Evolutionary conservation across 2,888 invertebrate species (phyloP).

Genomic region (Mesorhabditis spiculigera): DNA sequence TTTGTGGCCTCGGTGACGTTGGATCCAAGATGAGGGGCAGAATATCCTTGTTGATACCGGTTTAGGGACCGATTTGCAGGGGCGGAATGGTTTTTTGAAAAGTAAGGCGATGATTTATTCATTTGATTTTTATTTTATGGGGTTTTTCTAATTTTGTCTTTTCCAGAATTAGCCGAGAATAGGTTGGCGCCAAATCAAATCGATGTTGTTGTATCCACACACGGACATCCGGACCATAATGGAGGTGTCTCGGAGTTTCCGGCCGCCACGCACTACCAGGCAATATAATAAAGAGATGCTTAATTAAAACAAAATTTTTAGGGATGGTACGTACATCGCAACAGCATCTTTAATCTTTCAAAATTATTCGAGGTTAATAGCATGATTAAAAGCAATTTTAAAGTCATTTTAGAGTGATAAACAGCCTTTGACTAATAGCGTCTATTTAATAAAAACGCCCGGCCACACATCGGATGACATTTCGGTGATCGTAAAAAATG

Average conservation of each 20-base stretch:
- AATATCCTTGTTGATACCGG: conserved; percentile 55
- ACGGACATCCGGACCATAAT: conserved; percentile 54
- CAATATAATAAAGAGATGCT: neutral
- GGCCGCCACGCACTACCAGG: conserved; percentile 40
- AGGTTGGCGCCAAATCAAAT: conserved; percentile 45
- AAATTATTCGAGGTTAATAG: conserved; percentile 36
- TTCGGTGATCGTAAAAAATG: conserved; percentile 45
- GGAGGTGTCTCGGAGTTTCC: conserved; percentile 42
- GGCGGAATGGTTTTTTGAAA: conserved; percentile 44
- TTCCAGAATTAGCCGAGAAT: conserved; percentile 30
- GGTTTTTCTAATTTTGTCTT: neutral
- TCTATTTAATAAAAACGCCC: conserved; percentile 42
- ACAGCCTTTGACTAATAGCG: conserved; percentile 43
- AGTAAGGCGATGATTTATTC: conserved; percentile 24
- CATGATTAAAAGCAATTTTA: neutral
- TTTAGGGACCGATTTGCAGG: conserved; percentile 54
- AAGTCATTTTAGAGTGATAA: conserved; percentile 33
- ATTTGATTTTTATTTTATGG: conserved; percentile 8
- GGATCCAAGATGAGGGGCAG: conserved; percentile 42
- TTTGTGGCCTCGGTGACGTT: conserved; percentile 53
- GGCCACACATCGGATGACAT: conserved; percentile 56
- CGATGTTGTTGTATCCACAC: conserved; percentile 52
- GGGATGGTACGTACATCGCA: conserved; percentile 42
- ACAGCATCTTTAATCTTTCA: conserved; percentile 44
- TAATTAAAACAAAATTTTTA: conserved; percentile 6